Base-by-base conservation (phyloP, 2,113 vertebrate species). In the Syngnathoides biaculeatus region DNA sequence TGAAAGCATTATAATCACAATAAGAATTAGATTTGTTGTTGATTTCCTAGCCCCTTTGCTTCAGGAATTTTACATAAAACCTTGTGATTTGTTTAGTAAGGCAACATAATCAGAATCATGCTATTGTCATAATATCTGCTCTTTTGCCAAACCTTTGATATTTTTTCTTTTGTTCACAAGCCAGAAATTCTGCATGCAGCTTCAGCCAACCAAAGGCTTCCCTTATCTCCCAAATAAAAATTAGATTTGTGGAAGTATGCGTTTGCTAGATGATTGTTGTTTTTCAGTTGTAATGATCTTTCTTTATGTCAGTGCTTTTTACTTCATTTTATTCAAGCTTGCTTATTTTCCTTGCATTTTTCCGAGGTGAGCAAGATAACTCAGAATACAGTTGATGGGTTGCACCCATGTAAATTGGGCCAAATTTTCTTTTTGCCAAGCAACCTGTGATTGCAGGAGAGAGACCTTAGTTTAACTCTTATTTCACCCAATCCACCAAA, bases 131-230 rank as follows among this genome's bases (percentile, higher is more conserved):
- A 22, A 26, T 53, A 4, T 14, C 2, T 26, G 52, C 40, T 66
- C 12, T 61, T 0, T 59, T 57, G 62, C 10, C 35, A 58, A 5
- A 53, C 0, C 6, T 13, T 38, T 63, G 17, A 59, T 52, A 0
- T 26, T 55, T 13, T 19, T 43, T 55, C 14, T 5, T 60, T 15
- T 72, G 15, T 75, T 52, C 67, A 70, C 14, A 85, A 96, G 95
- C 95, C 95, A 0, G 95, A 98, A 82, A 96, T 97, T 77, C 93
- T 96, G 52, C 78, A 97, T 96, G 95, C 85, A 94, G 94, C 40
- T 93, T 94, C 52, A 96, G 94, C 78, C 87, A 93, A 64, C 92
- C 94, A 71, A 94, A 93, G 0, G 87, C 94, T 10, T 83, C 95
- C 68, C 87, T 96, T 95, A 74, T 97, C 96, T 78, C 94, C 95